Base-by-base conservation (phyloP, 1,140 invertebrate species). In the Oppia nitens region DNA sequence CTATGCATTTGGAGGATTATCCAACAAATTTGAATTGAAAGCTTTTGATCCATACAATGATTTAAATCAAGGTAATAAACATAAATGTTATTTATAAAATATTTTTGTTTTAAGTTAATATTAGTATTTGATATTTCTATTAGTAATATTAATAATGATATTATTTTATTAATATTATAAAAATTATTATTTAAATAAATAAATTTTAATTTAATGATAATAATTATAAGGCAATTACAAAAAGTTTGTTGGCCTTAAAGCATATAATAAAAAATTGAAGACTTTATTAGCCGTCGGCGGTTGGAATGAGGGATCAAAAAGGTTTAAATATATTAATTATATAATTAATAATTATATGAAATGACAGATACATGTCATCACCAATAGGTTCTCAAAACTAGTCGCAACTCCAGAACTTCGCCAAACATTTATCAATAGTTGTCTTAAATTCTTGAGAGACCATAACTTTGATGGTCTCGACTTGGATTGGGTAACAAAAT, bases 401-500 rank as follows among this genome's bases (percentile, higher is more conserved):
- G 87, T 91, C 0, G 85, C 83, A 1, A 82, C 81, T 65, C 64
- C 78, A 0, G 81, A 83, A 21, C 75, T 81, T 57, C 73, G 88
- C 47, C 80, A 79, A 68, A 81, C 86, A 67, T 85, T 94, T 64
- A 60, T 68, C 2, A 84, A 83, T 72, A 89, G 90, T 65, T 78
- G 83, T 27, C 78, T 96, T 12, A 84, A 84, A 70, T 95, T 93
- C 69, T 75, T 95, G 50, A 76, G 91, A 62, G 82, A 89, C 66
- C 87, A 93, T 69, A 83, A 87, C 65, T 97, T 97, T 70, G 91
- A 97, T 73, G 93, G 93, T 9, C 77, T 97, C 23, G 92, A 97
- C 73, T 75, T 97, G 63, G 91, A 95, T 69, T 97, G 91, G 90
- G 56, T 57, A 50, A 20, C 24, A 40, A 40, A 40, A 40, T 40